These are phyloP conservation scores for Cheirogaleus major DNA, from an alignment of 2,797 vertebrate species.

Conservation along the genomic window DNA sequence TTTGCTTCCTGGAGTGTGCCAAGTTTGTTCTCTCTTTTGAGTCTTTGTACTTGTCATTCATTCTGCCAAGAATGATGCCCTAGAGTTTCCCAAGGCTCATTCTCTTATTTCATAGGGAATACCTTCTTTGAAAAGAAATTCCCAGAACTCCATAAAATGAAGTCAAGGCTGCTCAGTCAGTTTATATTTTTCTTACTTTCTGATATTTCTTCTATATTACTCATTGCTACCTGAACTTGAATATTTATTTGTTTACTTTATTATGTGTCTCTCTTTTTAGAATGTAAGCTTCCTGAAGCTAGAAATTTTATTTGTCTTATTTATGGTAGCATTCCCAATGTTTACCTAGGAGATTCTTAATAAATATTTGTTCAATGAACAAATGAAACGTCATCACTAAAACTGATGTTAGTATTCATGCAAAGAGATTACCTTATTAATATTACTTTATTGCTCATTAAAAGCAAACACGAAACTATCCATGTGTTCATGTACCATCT, in stretches of 20 bases:
- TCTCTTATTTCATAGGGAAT: not conserved
- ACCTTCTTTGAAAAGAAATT: not conserved
- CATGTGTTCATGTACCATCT: not conserved
- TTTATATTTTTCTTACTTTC: not conserved
- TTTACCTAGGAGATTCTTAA: not conserved
- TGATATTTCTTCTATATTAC: not conserved
- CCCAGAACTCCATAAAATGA: not conserved
- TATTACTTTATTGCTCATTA: not conserved
- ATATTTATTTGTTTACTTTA: not conserved
- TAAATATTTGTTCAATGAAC: slow-evolving; percentile 2
- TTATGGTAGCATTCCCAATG: not conserved
- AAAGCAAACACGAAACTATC: not conserved
- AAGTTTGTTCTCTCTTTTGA: not conserved
- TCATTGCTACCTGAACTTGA: not conserved
- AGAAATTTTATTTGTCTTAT: not conserved
- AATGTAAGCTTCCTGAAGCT: not conserved
- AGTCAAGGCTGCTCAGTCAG: not conserved
- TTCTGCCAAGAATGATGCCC: not conserved
- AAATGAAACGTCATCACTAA: not conserved
- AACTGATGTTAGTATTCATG: not conserved
- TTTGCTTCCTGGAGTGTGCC: not conserved
- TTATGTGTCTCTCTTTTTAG: not conserved
- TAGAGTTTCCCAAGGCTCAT: not conserved
- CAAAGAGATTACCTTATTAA: not conserved
- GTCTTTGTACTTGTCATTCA: not conserved